Evolutionary conservation across 1,140 invertebrate genomes (phyloP).

Genomic region (Solenopsis fugax): DNA sequence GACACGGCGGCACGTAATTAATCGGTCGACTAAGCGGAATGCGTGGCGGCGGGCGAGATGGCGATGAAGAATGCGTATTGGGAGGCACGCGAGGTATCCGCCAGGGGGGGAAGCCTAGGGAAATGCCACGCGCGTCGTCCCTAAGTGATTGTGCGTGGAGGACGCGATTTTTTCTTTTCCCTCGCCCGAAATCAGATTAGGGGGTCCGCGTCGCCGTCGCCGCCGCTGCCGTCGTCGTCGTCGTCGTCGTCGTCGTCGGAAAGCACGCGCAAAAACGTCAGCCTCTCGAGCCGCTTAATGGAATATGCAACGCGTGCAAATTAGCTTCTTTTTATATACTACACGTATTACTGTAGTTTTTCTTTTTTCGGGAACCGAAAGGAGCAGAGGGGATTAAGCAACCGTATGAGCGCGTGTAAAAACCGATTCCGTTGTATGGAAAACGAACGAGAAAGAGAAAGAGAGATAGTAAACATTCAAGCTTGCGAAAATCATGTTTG

Average conservation of each 20-base stretch:
- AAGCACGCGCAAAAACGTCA: neutral
- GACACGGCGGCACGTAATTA: conserved; percentile 64
- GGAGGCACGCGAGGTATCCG: conserved; percentile 65
- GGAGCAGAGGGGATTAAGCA: neutral
- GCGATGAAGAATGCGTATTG: conserved; percentile 68
- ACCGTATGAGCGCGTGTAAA: conserved; percentile 15
- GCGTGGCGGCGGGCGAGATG: conserved; percentile 56
- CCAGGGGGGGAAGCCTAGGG: neutral
- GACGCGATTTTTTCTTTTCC: conserved; percentile 13
- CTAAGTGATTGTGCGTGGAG: conserved; percentile 48
- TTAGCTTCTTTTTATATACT: neutral
- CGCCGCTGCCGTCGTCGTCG: neutral
- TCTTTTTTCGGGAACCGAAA: neutral
- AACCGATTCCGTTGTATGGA: conserved; percentile 59
- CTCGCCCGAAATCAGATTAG: conserved; percentile 52
- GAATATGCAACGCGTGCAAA: conserved; percentile 64
- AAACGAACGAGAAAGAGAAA: conserved; percentile 15
- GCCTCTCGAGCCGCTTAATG: conserved; percentile 33
- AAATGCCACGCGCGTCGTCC: conserved; percentile 47
- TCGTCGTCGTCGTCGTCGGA: neutral
- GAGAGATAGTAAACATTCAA: neutral
- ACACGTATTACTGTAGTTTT: neutral
- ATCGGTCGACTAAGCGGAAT: conserved; percentile 72
- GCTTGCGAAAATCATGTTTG: conserved; percentile 38
- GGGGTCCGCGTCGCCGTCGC: neutral